Evolutionary conservation across 2,113 vertebrate species (phyloP).

Genomic region (Mus pahari): DNA sequence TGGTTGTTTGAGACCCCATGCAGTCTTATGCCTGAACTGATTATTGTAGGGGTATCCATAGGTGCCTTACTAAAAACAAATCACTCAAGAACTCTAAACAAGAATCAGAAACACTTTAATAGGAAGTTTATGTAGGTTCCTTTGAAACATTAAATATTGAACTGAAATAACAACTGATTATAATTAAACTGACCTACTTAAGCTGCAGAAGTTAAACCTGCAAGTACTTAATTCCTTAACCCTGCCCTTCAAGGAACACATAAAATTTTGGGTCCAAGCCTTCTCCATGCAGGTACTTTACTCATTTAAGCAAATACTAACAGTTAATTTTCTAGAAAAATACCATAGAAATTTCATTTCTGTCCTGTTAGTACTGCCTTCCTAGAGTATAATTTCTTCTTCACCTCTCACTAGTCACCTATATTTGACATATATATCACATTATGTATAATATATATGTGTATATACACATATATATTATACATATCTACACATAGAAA

Average conservation of each 20-base stretch:
- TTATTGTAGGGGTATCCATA: neutral
- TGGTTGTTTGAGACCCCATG: neutral
- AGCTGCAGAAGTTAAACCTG: neutral
- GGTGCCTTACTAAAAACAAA: neutral
- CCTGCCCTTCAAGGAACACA: neutral
- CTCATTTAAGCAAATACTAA: neutral
- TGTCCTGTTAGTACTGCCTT: neutral
- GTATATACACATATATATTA: neutral
- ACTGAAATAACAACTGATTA: neutral
- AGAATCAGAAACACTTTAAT: neutral
- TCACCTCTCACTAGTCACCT: neutral
- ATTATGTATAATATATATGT: too few relatives aligned
- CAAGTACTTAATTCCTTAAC: neutral
- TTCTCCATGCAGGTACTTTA: neutral
- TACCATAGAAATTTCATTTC: neutral
- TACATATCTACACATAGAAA: neutral
- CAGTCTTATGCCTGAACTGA: neutral
- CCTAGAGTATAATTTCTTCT: neutral
- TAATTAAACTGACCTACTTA: neutral
- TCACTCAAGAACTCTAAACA: neutral
- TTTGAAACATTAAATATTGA: neutral
- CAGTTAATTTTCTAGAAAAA: neutral
- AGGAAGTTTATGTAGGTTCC: neutral
- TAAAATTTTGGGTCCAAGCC: neutral
- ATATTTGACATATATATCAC: too few relatives aligned